Conservation (phyloP, 1,140 invertebrate species). For the Drosophila littoralis region DNA sequence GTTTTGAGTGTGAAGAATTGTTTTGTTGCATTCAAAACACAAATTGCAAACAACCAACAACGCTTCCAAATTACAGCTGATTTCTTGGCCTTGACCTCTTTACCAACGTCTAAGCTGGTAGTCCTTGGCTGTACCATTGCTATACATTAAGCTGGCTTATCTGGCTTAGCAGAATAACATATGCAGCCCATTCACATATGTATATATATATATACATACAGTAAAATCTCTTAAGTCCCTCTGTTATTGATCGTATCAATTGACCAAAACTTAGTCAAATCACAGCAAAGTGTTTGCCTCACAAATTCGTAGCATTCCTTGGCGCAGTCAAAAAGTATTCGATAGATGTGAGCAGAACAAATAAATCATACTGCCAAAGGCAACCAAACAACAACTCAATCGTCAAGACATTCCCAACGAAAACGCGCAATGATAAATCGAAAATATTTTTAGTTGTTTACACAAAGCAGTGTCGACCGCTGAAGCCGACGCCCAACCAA, state of each 20-base stretch:
- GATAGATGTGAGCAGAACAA: constrained; percentile 42
- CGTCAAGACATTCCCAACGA: constrained; percentile 33
- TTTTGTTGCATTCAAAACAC: background rate
- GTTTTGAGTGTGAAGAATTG: background rate
- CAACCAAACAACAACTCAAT: constrained; percentile 58
- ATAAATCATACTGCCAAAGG: constrained; percentile 65
- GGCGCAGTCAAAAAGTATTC: constrained; percentile 10
- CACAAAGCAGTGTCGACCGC: constrained; percentile 57
- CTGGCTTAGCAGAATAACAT: constrained; percentile 16
- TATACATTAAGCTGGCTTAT: constrained; percentile 32
- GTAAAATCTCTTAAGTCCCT: background rate
- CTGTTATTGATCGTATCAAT: constrained; percentile 30
- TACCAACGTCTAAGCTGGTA: background rate
- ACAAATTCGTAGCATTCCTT: constrained; percentile 24
- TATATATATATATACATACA: background rate
- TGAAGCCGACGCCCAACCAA: constrained; percentile 16
- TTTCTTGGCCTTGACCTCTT: background rate
- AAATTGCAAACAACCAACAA: background rate
- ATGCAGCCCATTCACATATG: background rate
- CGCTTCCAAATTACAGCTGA: background rate
- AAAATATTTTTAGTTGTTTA: constrained; percentile 79
- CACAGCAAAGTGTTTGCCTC: constrained; percentile 19
- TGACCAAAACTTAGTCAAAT: constrained; percentile 21
- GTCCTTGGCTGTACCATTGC: constrained; percentile 38
- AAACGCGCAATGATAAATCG: constrained; percentile 78